A percentile compares a stretch with the other conserved stretches of the same genome.
phyloP scores from a whole-genome alignment of 2,113 vertebrate species.

The Passer domesticus region DNA sequence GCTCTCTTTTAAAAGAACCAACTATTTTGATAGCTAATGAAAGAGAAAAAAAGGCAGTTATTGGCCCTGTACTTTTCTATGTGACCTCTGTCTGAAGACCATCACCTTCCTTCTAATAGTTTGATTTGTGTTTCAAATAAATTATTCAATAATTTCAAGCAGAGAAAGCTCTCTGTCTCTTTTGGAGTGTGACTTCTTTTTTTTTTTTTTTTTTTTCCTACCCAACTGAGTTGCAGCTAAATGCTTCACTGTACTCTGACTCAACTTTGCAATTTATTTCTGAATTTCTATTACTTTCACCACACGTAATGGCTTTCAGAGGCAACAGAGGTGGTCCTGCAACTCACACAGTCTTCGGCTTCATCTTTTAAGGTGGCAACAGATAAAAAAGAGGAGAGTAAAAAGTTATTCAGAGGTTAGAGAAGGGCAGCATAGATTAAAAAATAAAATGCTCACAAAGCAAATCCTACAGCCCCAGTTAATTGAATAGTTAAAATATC shows the following conservation, averaged over 20 bases:
- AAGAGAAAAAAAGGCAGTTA: neutral
- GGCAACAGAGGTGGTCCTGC: constrained; percentile 16
- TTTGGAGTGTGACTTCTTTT: constrained; percentile 50
- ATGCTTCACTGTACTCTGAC: constrained; percentile 45
- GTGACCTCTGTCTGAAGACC: constrained; percentile 41
- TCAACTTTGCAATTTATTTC: constrained; percentile 52
- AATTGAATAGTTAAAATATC: constrained; percentile 62
- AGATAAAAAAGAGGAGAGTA: constrained; percentile 33
- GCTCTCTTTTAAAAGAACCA: neutral
- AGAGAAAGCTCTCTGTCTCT: constrained; percentile 45
- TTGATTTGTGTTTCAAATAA: constrained; percentile 55
- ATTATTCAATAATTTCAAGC: constrained; percentile 63
- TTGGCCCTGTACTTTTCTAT: neutral
- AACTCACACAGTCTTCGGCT: neutral
- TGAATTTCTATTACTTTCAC: constrained; percentile 52
- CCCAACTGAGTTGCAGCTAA: constrained; percentile 44
- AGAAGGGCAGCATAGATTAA: constrained; percentile 19
- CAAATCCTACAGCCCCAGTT: constrained; percentile 35
- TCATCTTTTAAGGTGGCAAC: neutral
- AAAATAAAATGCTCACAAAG: constrained; percentile 58
- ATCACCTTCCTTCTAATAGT: constrained; percentile 47
- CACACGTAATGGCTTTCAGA: neutral
- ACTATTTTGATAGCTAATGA: constrained; percentile 35
- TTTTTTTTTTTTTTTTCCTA: neutral
- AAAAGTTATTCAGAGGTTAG: constrained; percentile 47